Conservation (phyloP, 92 coral and sea anemone species). For the Porites divaricata region DNA sequence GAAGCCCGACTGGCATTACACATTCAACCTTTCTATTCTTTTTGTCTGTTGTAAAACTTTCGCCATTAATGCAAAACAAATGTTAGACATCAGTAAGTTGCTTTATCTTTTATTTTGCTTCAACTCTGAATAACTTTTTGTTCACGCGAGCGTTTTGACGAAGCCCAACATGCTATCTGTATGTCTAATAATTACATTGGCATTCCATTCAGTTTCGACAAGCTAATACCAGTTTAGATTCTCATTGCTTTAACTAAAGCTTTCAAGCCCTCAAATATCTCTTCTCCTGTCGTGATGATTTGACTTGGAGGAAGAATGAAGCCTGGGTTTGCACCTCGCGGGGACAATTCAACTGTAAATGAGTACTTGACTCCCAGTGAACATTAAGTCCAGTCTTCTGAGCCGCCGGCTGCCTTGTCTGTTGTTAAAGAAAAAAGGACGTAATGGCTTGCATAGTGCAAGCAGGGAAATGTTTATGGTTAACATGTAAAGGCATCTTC, state of each 20-base stretch:
- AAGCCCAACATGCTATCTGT: too few species aligned
- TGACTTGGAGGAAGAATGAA: conserved; percentile 79
- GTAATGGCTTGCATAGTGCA: not conserved
- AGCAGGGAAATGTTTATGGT: too few species aligned
- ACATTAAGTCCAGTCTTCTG: conserved; percentile 85
- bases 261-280: conserved; percentile 84
- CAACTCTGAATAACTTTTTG: too few species aligned
- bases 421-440: not conserved
- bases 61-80: too few species aligned
- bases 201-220: too few species aligned
- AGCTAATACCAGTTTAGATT: conserved; percentile 4
- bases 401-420: conserved; percentile 89
- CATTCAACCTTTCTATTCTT: too few species aligned
- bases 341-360: conserved; percentile 84
- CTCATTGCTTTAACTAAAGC: conserved; percentile 68
- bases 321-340: conserved; percentile 70
- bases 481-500: not conserved
- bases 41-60: too few species aligned
- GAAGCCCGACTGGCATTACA: too few species aligned
- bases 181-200: too few species aligned
- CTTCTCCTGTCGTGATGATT: conserved; percentile 84
- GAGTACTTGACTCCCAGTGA: conserved; percentile 77
- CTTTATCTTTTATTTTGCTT: too few species aligned
- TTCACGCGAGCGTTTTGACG: too few species aligned
- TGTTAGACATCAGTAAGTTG: too few species aligned